Conservation (phyloP, 2,113 vertebrate species). For the Ptilonorhynchus violaceus region DNA sequence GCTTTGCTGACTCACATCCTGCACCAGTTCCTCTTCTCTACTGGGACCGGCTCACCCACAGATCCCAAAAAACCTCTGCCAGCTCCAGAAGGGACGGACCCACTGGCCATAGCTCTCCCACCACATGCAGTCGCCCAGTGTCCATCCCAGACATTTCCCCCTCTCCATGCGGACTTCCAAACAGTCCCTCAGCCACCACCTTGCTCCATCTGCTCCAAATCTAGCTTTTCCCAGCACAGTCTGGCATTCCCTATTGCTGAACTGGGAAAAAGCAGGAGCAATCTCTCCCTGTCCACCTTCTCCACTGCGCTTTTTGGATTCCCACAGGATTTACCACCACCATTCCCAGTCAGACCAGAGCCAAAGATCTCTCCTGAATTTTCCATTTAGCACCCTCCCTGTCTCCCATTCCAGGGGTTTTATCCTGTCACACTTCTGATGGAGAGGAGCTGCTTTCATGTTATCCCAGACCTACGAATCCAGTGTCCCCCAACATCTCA, state of each 20-base stretch:
- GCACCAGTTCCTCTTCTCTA: neutral
- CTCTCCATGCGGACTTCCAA: neutral
- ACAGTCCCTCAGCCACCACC: neutral
- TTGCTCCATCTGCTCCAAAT: neutral
- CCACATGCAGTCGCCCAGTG: rapidly evolving
- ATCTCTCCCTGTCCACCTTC: neutral
- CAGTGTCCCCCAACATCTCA: rapidly evolving
- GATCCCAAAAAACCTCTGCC: neutral
- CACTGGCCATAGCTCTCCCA: neutral
- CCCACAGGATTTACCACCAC: neutral
- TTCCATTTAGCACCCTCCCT: neutral
- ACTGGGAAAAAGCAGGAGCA: neutral
- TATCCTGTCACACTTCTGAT: rapidly evolving
- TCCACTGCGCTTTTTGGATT: rapidly evolving
- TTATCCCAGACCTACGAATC: rapidly evolving
- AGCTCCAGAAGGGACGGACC: rapidly evolving
- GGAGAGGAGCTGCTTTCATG: neutral
- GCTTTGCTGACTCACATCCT: neutral
- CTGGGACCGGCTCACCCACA: neutral
- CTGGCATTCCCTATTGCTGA: neutral
- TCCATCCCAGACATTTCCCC: neutral
- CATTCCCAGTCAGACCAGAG: neutral
- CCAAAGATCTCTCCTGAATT: neutral
- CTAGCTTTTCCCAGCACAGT: neutral
- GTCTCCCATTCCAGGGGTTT: neutral